phyloP scores from a whole-genome alignment of 1,140 invertebrate species.

The Physella acuta region DNA sequence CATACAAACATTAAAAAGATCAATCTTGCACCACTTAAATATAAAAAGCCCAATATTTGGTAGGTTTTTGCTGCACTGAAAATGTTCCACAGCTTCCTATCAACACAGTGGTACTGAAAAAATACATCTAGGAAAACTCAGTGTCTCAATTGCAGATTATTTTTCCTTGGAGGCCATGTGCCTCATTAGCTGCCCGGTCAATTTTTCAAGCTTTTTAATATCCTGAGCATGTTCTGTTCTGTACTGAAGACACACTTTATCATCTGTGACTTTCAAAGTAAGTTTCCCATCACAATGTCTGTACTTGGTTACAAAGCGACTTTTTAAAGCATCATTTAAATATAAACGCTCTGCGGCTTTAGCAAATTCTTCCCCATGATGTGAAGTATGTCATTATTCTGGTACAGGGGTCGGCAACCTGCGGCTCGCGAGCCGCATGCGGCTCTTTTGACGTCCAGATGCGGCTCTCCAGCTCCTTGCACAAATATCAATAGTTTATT shows the following conservation, averaged over 20 bases:
- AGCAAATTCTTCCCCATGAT: constrained; percentile 92
- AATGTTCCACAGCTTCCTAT: too few relatives aligned
- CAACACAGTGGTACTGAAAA: too few relatives aligned
- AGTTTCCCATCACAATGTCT: constrained; percentile 82
- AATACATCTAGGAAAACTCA: too few relatives aligned
- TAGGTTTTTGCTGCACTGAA: too few relatives aligned
- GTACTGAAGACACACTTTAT: constrained; percentile 89
- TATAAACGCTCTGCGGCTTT: constrained; percentile 89
- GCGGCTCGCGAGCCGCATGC: too few relatives aligned
- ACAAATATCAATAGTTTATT: too few relatives aligned
- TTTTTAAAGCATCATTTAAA: constrained; percentile 81
- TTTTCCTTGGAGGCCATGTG: constrained; percentile 91
- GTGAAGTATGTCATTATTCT: constrained; percentile 82
- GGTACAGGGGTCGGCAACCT: not conserved
- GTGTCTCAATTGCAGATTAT: too few relatives aligned
- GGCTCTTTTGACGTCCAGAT: too few relatives aligned
- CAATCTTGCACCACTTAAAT: too few relatives aligned
- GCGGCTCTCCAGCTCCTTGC: too few relatives aligned
- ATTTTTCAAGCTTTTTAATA: constrained; percentile 92
- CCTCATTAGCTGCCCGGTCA: constrained; percentile 87
- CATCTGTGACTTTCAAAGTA: constrained; percentile 87
- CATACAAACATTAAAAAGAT: too few relatives aligned
- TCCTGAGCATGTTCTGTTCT: constrained; percentile 93
- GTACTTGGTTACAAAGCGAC: constrained; percentile 83
- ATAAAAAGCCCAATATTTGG: too few relatives aligned